phyloP scores from a whole-genome alignment of 2,113 vertebrate species.

The Chauna torquata region DNA sequence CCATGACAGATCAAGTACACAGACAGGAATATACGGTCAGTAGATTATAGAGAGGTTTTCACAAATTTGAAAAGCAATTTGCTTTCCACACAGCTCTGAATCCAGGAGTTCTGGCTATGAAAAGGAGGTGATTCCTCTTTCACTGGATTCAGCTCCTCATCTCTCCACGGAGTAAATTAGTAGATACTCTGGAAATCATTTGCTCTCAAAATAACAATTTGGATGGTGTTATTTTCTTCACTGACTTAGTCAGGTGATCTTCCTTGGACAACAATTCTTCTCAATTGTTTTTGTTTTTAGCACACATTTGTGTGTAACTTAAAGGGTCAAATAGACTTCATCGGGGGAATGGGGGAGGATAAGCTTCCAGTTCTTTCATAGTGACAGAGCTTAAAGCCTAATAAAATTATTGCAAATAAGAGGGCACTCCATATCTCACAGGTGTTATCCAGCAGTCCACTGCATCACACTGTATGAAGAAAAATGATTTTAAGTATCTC shows the following conservation, averaged over 20 bases:
- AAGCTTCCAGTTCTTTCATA: neutral
- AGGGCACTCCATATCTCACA: neutral
- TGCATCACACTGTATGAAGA: neutral
- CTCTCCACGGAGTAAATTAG: neutral
- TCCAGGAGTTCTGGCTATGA: neutral
- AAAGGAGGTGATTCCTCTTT: neutral
- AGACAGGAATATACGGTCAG: neutral
- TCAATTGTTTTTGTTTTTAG: neutral
- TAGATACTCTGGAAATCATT: neutral
- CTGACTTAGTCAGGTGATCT: neutral
- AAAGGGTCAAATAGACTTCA: neutral
- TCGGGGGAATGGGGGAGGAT: accelerated
- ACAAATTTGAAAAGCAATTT: neutral
- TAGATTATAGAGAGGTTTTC: neutral
- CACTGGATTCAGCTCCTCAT: neutral
- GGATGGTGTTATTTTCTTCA: neutral
- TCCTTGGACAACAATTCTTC: neutral
- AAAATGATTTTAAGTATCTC: neutral
- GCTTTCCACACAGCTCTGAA: neutral
- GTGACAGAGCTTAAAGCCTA: neutral
- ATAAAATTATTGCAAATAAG: neutral
- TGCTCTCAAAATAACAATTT: neutral
- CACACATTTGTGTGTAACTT: neutral
- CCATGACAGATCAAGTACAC: neutral
- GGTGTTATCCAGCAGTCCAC: neutral